Evolutionary conservation across 2,888 invertebrate species (phyloP), one percentile per base, ranked within the genome.

Genomic region (Sthenelais limicola): DNA sequence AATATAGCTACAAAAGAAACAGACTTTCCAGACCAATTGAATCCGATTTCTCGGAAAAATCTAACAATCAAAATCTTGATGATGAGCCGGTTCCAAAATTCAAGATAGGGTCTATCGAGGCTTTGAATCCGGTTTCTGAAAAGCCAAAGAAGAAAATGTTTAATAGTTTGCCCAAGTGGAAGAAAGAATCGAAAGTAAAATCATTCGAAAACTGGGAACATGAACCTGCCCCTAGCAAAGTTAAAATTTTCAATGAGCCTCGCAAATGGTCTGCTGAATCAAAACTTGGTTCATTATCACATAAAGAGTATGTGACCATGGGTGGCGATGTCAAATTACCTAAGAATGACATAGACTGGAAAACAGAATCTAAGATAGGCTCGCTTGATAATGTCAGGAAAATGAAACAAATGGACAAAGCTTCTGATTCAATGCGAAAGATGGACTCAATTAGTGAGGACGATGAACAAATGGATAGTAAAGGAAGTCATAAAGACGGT

Each of bases 311-410:
- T 62, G 9, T 62, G 1, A 35, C 62, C 21, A 43, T 35, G 21
- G 62, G 62, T 21, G 62, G 62, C 2, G 35, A 38, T 7, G 38
- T 62, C 1, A 18, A 62, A 5, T 38, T 62, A 38, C 62, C 62
- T 3, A 15, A 21, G 2, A 35, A 68, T 30, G 76, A 78, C 71
- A 47, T 78, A 56, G 75, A 78, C 9, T 73, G 76, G 76, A 77
- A 73, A 48, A 76, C 52, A 24, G 49, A 76, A 30, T 74, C 78
- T 7, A 79, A 78, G 68, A 56, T 77, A 28, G 79, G 77, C 5
- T 77, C 78, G 18, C 32, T 76, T 43, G 76, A 78, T 24, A 76
- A 79, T 43, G 73, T 73, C 21, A 62, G 43, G 24, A 9, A 21
- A 9, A 38, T 5, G 21, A 62, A 62, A 18, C 24, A 35, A 43